Conservation (phyloP, 2,797 vertebrate species). For the Miichthys miiuy region DNA sequence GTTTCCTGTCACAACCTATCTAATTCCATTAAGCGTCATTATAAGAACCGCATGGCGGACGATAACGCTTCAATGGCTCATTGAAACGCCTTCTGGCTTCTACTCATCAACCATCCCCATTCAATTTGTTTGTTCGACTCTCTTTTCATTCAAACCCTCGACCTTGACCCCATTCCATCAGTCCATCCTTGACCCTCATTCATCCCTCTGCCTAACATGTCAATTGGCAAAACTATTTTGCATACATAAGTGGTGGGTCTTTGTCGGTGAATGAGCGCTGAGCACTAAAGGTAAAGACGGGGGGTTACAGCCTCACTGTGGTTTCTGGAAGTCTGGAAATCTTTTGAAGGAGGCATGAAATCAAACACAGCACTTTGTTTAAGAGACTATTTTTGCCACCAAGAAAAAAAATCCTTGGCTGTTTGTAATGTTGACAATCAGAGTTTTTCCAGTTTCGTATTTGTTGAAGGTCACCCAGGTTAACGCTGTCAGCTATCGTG, state of each 20-base stretch:
- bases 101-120: not conserved
- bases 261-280: not conserved
- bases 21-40: not conserved
- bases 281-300: constrained; percentile 6
- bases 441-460: too few species aligned
- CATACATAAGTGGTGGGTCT: not conserved
- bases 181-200: constrained; percentile 29
- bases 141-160: constrained; percentile 25
- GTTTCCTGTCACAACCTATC: not conserved
- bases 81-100: not conserved
- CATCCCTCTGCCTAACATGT: not conserved
- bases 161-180: constrained; percentile 14
- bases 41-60: not conserved
- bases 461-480: not conserved
- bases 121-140: not conserved
- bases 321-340: not conserved
- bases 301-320: not conserved
- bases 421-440: not conserved
- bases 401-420: not conserved
- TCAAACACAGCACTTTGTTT: not conserved
- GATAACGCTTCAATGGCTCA: not conserved
- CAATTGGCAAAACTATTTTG: constrained; percentile 21
- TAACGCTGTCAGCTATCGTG: too few species aligned
- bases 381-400: not conserved
- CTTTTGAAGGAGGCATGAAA: not conserved